Conservation (phyloP, 2,888 invertebrate species). For the Halictus quadricinctus region DNA sequence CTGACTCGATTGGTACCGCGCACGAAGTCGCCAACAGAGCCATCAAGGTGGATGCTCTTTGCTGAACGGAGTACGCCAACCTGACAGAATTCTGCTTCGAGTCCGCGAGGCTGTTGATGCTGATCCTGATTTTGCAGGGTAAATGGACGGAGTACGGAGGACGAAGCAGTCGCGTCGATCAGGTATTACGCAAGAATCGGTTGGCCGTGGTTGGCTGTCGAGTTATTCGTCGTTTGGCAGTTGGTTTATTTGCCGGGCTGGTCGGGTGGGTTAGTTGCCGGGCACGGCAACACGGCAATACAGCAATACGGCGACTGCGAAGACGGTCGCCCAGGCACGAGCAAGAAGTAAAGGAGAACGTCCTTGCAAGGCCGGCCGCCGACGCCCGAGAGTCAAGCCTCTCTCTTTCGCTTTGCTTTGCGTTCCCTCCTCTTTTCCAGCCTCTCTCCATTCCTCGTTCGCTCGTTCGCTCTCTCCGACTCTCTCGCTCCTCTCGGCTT, state of each 20-base stretch:
- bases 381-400: conserved; percentile 71
- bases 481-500: conserved; percentile 15
- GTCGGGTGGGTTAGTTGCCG: conserved; percentile 61
- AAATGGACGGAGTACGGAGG: not conserved
- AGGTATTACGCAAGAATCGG: conserved; percentile 72
- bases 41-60: not conserved
- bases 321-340: conserved; percentile 62
- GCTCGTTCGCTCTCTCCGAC: conserved; percentile 31
- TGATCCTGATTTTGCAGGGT: not conserved
- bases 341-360: conserved; percentile 74
- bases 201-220: conserved; percentile 45
- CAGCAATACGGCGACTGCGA: conserved; percentile 55
- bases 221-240: conserved; percentile 49
- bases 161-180: conserved; percentile 23
- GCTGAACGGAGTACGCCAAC: not conserved
- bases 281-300: conserved; percentile 49
- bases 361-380: conserved; percentile 78
- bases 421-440: conserved; percentile 39
- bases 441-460: conserved; percentile 44
- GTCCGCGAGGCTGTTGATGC: not conserved
- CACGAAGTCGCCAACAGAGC: not conserved
- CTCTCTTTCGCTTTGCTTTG: conserved; percentile 55
- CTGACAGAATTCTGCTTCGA: not conserved
- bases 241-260: conserved; percentile 64
- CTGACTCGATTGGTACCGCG: conserved; percentile 7